phyloP scores from a whole-genome alignment of 2,113 vertebrate genomes.

The Monarcha castaneiventris region DNA sequence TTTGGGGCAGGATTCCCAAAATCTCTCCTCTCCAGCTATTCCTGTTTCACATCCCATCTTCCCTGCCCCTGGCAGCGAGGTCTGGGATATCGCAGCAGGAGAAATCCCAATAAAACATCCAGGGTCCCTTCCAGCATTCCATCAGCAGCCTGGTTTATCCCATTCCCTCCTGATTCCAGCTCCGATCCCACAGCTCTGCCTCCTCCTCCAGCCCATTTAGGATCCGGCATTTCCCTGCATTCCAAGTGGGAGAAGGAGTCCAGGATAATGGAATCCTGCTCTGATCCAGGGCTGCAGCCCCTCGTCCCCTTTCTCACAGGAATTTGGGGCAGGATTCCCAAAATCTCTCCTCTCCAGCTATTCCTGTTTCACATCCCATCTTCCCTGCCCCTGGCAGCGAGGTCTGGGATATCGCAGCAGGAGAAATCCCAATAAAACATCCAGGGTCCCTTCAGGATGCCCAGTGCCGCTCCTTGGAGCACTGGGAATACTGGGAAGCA shows the following conservation, averaged over 20 bases:
- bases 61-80: accelerated
- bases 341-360: background rate
- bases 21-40: background rate
- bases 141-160: too few species aligned
- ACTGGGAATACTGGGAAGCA: background rate
- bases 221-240: too few species aligned
- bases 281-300: too few species aligned
- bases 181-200: too few species aligned
- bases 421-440: background rate
- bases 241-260: too few species aligned
- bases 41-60: background rate
- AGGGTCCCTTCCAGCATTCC: background rate
- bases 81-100: background rate
- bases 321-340: background rate
- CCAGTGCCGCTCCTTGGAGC: background rate
- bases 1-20: background rate
- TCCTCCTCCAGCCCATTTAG: too few species aligned
- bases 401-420: background rate
- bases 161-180: too few species aligned
- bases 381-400: accelerated
- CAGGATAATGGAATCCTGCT: too few species aligned
- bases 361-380: background rate
- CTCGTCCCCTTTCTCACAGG: background rate
- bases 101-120: background rate
- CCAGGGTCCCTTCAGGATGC: background rate